These are phyloP conservation scores for Girardia tigrina DNA, from an alignment of 2,888 invertebrate species.

Conservation along the genomic window DNA sequence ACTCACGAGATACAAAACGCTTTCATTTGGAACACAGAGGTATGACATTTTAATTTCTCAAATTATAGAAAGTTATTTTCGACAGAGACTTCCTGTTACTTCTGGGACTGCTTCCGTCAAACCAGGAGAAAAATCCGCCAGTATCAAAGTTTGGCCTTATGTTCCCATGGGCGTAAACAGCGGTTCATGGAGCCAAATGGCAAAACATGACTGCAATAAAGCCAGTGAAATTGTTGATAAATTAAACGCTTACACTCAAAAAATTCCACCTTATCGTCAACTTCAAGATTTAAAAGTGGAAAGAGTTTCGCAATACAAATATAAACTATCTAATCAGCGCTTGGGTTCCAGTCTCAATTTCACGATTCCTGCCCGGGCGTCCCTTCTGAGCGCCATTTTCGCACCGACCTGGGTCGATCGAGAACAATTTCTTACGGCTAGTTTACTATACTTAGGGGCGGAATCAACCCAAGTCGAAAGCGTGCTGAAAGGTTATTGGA, in stretches of 20 bases:
- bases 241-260: background rate
- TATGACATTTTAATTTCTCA: background rate
- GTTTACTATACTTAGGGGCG: background rate
- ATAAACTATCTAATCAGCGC: background rate
- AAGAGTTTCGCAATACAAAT: background rate
- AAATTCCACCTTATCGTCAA: background rate
- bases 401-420: slow-evolving; percentile 19
- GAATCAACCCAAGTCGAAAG: background rate
- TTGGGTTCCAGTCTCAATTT: background rate
- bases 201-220: background rate
- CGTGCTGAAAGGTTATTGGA: background rate
- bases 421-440: slow-evolving; percentile 15
- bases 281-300: background rate
- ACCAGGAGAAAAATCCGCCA: background rate
- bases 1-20: background rate
- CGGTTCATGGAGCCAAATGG: background rate
- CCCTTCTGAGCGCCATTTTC: slow-evolving; percentile 30
- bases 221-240: background rate
- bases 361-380: slow-evolving; percentile 12
- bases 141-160: background rate
- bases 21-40: background rate
- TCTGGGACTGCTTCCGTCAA: background rate
- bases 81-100: background rate
- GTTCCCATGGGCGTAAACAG: background rate
- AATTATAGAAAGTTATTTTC: background rate